Base-by-base conservation (phyloP, 2,113 vertebrate genomes). In the Siniperca knerii region DNA sequence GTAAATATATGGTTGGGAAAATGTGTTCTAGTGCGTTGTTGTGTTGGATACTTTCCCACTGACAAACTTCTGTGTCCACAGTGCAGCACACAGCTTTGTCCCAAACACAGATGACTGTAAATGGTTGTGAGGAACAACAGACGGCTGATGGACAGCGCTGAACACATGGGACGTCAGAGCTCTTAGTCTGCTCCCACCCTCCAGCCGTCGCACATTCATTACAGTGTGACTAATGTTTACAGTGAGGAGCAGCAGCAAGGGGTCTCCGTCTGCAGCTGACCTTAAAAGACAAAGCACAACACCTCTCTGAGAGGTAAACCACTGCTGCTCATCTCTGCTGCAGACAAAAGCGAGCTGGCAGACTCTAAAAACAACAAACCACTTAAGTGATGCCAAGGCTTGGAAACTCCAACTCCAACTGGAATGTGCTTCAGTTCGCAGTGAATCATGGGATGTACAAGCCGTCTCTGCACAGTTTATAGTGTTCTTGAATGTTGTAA, bases 221-320 rank as follows among this genome's bases (percentile, higher is more conserved):
- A 89, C 81, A 44, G 73, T 3, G 3, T 57, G 84, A 84, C 90
- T 90, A 80, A 0, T 92, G 92, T 95, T 94, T 93, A 93, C 80
- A 89, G 25, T 75, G 80, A 79, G 74, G 74, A 74, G 85, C 83
- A 50, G 81, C 66, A 25, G 73, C 46, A 54, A 76, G 33, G 68
- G 66, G 33, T 80, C 18, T 84, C 81, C 52, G 89, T 88, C 83
- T 87, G 77, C 84, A 66, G 75, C 52, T 40, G 2, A 73, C 92
- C 91, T 90, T 90, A 87, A 90, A 92, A 93, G 90, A 90, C 84
- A 79, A 87, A 89, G 81, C 50, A 84, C 76, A 79, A 87, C 85
- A 88, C 85, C 87, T 86, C 86, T 44, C 48, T 25, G 25, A 85
- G 77, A 85, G 79, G 77, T 76, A 77, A 88, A 76, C 55, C 40